phyloP scores from a whole-genome alignment of 35 echinoderm and acorn worm genomes.

The Heliocidaris tuberculata region DNA sequence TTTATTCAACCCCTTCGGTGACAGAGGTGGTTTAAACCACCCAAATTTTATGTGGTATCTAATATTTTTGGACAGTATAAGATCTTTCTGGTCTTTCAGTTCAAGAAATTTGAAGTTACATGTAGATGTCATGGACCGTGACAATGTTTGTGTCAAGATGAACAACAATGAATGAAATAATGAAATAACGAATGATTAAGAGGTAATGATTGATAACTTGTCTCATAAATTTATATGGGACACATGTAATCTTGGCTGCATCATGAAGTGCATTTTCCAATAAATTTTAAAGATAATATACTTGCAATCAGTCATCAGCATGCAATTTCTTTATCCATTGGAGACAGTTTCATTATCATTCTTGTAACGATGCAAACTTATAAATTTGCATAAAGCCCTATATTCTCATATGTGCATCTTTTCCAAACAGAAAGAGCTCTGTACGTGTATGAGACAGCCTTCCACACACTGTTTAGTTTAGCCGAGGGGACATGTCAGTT shows the following conservation, averaged over 20 bases:
- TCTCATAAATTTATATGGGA: background rate
- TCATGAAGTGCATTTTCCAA: no score
- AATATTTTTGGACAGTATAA: no score
- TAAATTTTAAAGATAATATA: no score
- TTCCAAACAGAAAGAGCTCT: slow-evolving; percentile 70
- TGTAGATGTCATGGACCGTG: background rate
- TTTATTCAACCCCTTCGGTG: no score
- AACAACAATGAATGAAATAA: background rate
- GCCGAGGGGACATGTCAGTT: slow-evolving; percentile 77
- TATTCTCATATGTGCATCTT: background rate
- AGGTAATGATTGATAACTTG: background rate
- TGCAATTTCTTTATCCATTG: no score
- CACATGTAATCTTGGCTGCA: no score
- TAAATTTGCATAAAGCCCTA: no score
- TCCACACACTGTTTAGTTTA: slow-evolving; percentile 91
- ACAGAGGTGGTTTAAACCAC: no score
- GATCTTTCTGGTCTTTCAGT: no score
- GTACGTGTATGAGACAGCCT: slow-evolving; percentile 80
- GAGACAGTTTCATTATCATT: no score
- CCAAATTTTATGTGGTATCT: background rate
- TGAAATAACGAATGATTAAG: background rate
- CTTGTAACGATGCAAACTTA: no score
- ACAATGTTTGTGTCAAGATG: background rate
- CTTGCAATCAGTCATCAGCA: no score
- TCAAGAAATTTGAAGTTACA: background rate